These are phyloP conservation scores for Panopea generosa DNA, from an alignment of 2,888 invertebrate genomes.

Conservation along the genomic window DNA sequence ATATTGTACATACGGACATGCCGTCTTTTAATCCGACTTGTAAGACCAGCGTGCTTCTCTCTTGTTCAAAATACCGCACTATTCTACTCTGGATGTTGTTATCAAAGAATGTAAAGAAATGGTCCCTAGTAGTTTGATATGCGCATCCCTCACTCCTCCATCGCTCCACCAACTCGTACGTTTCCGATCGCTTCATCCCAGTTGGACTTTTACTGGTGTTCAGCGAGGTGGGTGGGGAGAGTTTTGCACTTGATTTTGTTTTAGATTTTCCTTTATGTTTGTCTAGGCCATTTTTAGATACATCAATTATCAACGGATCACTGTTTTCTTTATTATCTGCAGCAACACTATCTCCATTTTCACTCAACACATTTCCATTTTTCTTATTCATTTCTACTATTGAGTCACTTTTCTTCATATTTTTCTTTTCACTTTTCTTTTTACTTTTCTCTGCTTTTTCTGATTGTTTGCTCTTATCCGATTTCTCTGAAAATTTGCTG, in stretches of 20 bases:
- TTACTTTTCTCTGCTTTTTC: constrained; percentile 21
- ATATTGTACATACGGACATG: constrained; percentile 79
- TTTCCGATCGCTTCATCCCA: constrained; percentile 58
- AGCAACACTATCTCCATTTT: constrained; percentile 5
- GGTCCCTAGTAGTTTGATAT: constrained; percentile 53
- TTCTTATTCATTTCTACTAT: constrained; percentile 51
- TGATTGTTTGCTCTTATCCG: not conserved
- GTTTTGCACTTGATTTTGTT: constrained; percentile 22
- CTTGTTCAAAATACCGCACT: constrained; percentile 83
- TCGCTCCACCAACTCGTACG: constrained; percentile 60
- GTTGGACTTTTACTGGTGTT: constrained; percentile 27
- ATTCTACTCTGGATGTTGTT: constrained; percentile 70
- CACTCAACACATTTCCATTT: constrained; percentile 39
- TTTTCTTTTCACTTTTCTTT: constrained; percentile 50
- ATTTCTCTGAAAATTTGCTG: constrained; percentile 9
- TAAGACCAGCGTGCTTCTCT: constrained; percentile 80
- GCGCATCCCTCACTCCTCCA: constrained; percentile 62
- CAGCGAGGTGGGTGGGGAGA: constrained; percentile 50
- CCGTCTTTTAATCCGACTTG: constrained; percentile 74
- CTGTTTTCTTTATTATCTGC: constrained; percentile 58
- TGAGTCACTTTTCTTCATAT: constrained; percentile 36
- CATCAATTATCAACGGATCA: constrained; percentile 46
- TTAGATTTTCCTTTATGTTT: constrained; percentile 19
- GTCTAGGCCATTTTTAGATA: constrained; percentile 39
- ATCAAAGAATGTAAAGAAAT: constrained; percentile 66